Base-by-base conservation (phyloP, 1,140 invertebrate species). In the Aphidius gifuensis region DNA sequence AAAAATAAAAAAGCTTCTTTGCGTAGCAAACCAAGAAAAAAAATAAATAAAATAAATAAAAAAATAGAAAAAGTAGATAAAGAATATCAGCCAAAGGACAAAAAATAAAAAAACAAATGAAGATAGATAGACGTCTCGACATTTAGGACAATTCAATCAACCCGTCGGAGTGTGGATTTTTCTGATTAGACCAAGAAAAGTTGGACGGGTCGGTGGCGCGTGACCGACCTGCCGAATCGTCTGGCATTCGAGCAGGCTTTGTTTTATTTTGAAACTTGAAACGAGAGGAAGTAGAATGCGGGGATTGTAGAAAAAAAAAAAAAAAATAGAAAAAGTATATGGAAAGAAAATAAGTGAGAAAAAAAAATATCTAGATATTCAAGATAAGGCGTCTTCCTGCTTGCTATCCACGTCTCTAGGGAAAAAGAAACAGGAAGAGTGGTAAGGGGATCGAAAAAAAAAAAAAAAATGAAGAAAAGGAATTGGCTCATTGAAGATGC, bases 131-230 rank as follows among this genome's bases (percentile, higher is more conserved):
- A 9, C 21, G 21, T 49, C 11, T 38, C 54, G 68, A 66, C 23
- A 32, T 32, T 32, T 4, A 32, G 23, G 65, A 65, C 71, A 70
- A 76, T 76, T 76, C 74, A 76, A 77, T 77, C 75, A 76, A 66
- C 53, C 69, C 69, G 60, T 23, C 62, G 66, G 62, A 70, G 73
- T 72, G 75, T 77, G 73, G 76, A 77, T 75, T 78, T 76, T 77
- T 76, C 72, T 77, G 74, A 77, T 77, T 77, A 78, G 72, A 38
- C 38, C 69, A 11, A 67, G 68, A 62, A 67, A 77, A 77, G 74
- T 75, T 78, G 71, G 73, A 70, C 67, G 69, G 69, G 62, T 62
- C 62, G 61, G 53, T 62, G 61, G 74, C 68, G 71, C 76, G 76
- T 76, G 75, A 77, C 76, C 71, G 67, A 70, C 73, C 64, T 78